Base-by-base conservation (phyloP, 53 echinoderm and acorn worm species). In the Antedon mediterranea region DNA sequence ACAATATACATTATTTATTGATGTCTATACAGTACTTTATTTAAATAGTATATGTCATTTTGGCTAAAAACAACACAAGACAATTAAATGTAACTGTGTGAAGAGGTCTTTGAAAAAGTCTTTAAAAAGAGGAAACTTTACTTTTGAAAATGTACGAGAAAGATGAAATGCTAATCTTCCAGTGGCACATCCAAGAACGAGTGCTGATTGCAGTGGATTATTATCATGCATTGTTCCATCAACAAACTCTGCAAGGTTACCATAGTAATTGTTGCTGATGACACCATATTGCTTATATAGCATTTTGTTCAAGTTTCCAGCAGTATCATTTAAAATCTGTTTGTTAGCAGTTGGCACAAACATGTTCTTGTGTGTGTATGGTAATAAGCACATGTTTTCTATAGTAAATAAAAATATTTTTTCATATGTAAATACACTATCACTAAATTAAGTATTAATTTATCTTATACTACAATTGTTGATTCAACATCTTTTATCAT, bases 111-210 rank as follows among this genome's bases (percentile, higher is more conserved):
- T n/a, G n/a, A n/a, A n/a, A n/a, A n/a, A n/a, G n/a, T n/a, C n/a
- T n/a, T n/a, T n/a, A n/a, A n/a, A n/a, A n/a, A n/a, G n/a, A n/a
- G n/a, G n/a, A n/a, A n/a, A n/a, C n/a, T n/a, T n/a, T n/a, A 90
- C 90, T 80, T 84, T 29, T 0, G 81, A 75, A 71, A 85, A 88
- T 31, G 77, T 4, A 0, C 72, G 73, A 31, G 86, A 78, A 3
- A 92, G 79, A 72, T 97, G 86, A 84, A 97, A 97, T 34, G 88
- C 75, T 57, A 88, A 71, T 31, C 82, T 77, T 37, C 97, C 97
- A 57, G 92, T 89, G 14, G 86, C 97, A 71, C 89, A 88, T 0
- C 80, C 84, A 30, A 97, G 4, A 71, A 90, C 85, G 33, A 97
- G 79, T 0, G 81, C 90, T 3, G 33, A 75, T 3, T 33, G 30